Evolutionary conservation across 2,113 vertebrate species (phyloP).

Genomic region (Anolis sagrei): DNA sequence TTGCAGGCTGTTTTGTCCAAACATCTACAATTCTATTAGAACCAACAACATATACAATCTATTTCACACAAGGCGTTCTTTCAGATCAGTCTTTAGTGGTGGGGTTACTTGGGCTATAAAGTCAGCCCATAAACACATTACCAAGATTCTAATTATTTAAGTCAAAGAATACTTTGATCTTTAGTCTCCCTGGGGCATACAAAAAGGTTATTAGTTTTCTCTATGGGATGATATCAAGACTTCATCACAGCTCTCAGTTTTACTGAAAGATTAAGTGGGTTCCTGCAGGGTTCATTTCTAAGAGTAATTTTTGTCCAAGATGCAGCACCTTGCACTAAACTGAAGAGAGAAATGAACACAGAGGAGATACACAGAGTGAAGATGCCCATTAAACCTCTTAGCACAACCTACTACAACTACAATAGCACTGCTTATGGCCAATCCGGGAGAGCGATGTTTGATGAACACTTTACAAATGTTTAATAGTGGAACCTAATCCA

Average conservation of each 20-base stretch:
- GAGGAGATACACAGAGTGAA: background rate
- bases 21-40: background rate
- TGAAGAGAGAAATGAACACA: slow-evolving; percentile 5
- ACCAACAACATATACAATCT: background rate
- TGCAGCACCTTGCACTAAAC: background rate
- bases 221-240: background rate
- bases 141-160: background rate
- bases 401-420: background rate
- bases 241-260: background rate
- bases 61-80: background rate
- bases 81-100: background rate
- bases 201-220: background rate
- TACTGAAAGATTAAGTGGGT: background rate
- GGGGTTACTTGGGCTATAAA: slow-evolving; percentile 8
- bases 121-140: background rate
- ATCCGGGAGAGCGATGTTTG: slow-evolving; percentile 1
- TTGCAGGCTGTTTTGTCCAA: background rate
- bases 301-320: slow-evolving; percentile 23
- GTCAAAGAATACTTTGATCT: slow-evolving; percentile 4
- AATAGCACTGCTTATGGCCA: slow-evolving; percentile 4
- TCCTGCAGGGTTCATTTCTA: slow-evolving; percentile 1
- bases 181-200: background rate
- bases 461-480: slow-evolving; percentile 37
- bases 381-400: background rate
- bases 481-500: slow-evolving; percentile 49